Base-by-base conservation (phyloP, 1,140 invertebrate species). In the Ceratitis capitata region DNA sequence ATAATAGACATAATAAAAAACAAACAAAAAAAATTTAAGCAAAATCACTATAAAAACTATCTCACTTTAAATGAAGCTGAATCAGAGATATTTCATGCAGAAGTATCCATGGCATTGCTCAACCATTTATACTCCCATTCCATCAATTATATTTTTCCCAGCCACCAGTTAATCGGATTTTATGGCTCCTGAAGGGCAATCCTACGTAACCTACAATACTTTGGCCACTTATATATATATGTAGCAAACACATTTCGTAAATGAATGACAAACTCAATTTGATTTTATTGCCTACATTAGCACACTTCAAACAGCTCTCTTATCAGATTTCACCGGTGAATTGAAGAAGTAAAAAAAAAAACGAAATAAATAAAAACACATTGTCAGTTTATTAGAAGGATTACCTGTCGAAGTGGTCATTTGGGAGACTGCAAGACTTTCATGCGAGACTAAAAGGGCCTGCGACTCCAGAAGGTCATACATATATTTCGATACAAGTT, bases 241-340 rank as follows among this genome's bases (percentile, higher is more conserved):
- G n/a, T n/a, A n/a, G n/a, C n/a, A n/a, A n/a, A 69, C 32, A 35
- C n/a, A 35, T 69, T n/a, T 35, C 5, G 14, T 69, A 69, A 69
- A 69, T 69, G 61, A 32, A 69, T 69, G 32, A 35, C 32, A 14
- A 39, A 69, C 61, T 69, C 32, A 69, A 69, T 69, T 69, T 69
- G 61, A 69, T 69, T 69, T 69, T 69, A 69, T 69, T 69, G 61
- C 61, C 29, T 5, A 16, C 61, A 35, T 69, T 35, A 69, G 61
- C 32, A 35, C 61, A 69, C 61, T 69, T 69, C 61, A 69, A 69
- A 35, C 3, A 1, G 19, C n/a, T 53, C 16, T 39, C n/a, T 69
- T 19, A 69, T 35, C 14, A 69, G 61, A 69, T 35, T 69, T 69
- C 61, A 6, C 32, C 12, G 14, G 29, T 16, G 61, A 39, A 5